phyloP scores from a whole-genome alignment of 2,888 invertebrate genomes.

The Oxystoma pomonae region DNA sequence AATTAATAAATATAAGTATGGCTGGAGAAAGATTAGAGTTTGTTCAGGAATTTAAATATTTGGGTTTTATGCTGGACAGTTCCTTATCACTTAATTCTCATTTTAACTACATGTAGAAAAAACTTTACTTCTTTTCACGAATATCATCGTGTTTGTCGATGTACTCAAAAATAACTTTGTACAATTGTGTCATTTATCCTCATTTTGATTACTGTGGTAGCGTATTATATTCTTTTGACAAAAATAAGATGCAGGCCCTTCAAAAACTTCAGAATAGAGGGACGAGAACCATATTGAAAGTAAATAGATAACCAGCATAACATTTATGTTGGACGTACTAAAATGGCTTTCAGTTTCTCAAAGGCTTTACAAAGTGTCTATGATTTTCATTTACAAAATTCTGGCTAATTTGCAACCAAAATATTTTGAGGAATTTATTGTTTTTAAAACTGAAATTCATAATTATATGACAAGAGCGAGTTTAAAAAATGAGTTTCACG shows the following conservation, averaged over 20 bases:
- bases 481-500: not conserved
- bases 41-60: not conserved
- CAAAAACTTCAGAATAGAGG: not conserved
- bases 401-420: not conserved
- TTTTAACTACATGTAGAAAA: too few species aligned
- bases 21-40: slow-evolving; percentile 1
- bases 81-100: too few species aligned
- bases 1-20: too few species aligned
- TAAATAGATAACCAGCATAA: not conserved
- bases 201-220: not conserved
- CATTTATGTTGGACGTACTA: not conserved
- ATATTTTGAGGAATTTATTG: not conserved
- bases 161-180: not conserved
- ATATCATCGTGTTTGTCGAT: not conserved
- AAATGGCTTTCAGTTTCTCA: not conserved
- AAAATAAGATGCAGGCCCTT: not conserved
- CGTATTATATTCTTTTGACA: not conserved
- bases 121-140: not conserved
- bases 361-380: not conserved
- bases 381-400: not conserved
- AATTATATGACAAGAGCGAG: not conserved
- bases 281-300: not conserved
- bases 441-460: not conserved
- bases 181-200: not conserved
- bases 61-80: too few species aligned